Base-by-base conservation (phyloP, 2,797 vertebrate species). In the Takifugu rubripes region DNA sequence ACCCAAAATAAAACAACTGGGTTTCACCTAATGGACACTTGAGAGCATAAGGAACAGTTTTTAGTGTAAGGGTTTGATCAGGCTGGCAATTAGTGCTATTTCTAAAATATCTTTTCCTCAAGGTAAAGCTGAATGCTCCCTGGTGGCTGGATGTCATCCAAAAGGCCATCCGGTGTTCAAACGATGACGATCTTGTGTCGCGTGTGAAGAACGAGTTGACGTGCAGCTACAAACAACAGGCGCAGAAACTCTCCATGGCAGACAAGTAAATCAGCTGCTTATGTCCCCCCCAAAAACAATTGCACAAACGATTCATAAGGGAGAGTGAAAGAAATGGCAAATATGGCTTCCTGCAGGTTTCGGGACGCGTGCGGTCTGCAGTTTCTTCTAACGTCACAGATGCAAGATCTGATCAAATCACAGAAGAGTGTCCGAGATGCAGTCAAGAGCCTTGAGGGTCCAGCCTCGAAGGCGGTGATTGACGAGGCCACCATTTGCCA, bases 81-180 rank as follows among this genome's bases (percentile, higher is more conserved):
- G 27, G 27, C 8, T 33, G 8, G 3, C 10, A 33, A 9, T 33
- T 33, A 6, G 36, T 40, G 36, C 36, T 40, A 3, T 10, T n/a
- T 0, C 31, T 10, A 33, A 33, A 33, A 33, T 33, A 33, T 33
- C 16, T 36, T 25, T 21, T 51, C 31, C 17, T 70, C 10, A 71
- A 99, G 96, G 92, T 96, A 52, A 92, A 92, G 66, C 82, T 93
- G 58, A 92, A 89, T 64, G 89, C 94, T 73, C 94, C 94, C 55
- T 99, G 97, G 97, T 99, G 97, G 97, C 77, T 99, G 71, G 96
- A 98, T 24, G 92, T 96, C 3, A 90, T 98, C 63, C 92, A 96
- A 76, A 89, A 84, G 81, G 91, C 96, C 16, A 81, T 84, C 51
- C 84, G 85, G 27, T 81, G 73, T 77, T 83, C 93, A 52, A 81